phyloP scores from a whole-genome alignment of 1,140 invertebrate species.

The Listronotus bonariensis region DNA sequence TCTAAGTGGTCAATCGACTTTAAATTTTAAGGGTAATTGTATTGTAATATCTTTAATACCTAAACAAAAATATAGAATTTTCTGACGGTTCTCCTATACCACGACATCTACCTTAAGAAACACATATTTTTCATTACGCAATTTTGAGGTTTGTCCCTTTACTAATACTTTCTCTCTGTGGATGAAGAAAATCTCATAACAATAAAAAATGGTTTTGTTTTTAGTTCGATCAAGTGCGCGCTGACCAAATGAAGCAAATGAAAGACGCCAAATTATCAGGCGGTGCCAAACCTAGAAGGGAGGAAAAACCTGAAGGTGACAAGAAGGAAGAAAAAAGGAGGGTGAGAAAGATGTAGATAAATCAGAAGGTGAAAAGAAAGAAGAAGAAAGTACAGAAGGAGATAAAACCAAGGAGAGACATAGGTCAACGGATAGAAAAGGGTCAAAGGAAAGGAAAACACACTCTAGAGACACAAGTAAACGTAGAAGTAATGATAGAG shows the following conservation, averaged over 20 bases:
- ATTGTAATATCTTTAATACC: too few species aligned
- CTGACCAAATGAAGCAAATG: constrained; percentile 38
- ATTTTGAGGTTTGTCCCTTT: too few species aligned
- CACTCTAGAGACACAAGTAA: background rate
- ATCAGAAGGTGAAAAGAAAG: constrained; percentile 54
- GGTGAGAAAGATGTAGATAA: constrained; percentile 53
- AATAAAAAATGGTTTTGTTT: constrained; percentile 1
- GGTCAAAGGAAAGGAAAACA: constrained; percentile 7
- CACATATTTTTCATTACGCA: too few species aligned
- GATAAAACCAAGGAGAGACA: constrained; percentile 36
- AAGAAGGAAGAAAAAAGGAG: constrained; percentile 55
- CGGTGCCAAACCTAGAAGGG: constrained; percentile 41
- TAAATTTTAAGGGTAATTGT: too few species aligned
- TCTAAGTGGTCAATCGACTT: too few species aligned
- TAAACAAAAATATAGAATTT: too few species aligned
- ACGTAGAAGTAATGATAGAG: constrained; percentile 5
- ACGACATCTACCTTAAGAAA: too few species aligned
- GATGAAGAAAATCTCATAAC: too few species aligned
- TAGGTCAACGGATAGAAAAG: constrained; percentile 24
- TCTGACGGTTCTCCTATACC: too few species aligned
- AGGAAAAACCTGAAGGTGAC: constrained; percentile 56
- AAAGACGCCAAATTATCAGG: constrained; percentile 31
- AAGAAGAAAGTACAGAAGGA: constrained; percentile 46
- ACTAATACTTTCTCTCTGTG: too few species aligned
- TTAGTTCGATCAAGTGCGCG: constrained; percentile 38